Conservation (phyloP, 2,113 vertebrate genomes). For the Cyprinus carpio region DNA sequence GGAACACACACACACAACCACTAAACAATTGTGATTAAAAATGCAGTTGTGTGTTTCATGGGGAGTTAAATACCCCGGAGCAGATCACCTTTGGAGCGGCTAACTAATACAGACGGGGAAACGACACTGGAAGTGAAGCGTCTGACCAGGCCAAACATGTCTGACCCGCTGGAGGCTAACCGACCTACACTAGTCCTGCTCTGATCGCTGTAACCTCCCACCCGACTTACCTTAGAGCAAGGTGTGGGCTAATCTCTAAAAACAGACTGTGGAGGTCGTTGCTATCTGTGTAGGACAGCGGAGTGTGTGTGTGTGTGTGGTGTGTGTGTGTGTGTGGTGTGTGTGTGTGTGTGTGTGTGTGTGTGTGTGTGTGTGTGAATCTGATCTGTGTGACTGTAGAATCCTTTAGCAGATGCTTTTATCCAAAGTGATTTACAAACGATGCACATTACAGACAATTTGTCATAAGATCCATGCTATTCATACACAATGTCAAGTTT, state of each 20-base stretch:
- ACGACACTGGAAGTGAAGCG: not conserved
- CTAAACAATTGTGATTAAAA: conserved; percentile 45
- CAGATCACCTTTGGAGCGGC: conserved; percentile 57
- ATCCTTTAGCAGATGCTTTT: too few species aligned
- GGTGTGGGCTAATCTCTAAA: not conserved
- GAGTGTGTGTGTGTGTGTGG: not conserved
- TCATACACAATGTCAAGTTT: too few species aligned
- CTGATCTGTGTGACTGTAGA: too few species aligned
- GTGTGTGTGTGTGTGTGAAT: too few species aligned
- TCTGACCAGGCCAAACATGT: not conserved
- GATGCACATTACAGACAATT: too few species aligned
- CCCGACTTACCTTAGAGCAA: not conserved
- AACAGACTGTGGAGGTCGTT: not conserved
- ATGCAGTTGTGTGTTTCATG: conserved; percentile 36
- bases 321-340: too few species aligned
- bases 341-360: too few species aligned
- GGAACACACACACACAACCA: not conserved
- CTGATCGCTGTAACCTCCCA: not conserved
- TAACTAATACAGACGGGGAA: conserved; percentile 27
- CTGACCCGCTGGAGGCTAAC: not conserved
- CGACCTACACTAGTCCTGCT: not conserved
- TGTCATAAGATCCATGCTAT: too few species aligned
- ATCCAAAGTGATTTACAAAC: too few species aligned
- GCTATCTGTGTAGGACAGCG: not conserved
- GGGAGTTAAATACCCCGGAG: conserved; percentile 43